phyloP scores from a whole-genome alignment of 2,797 vertebrate species.

The Craterocephalus amniculus region DNA sequence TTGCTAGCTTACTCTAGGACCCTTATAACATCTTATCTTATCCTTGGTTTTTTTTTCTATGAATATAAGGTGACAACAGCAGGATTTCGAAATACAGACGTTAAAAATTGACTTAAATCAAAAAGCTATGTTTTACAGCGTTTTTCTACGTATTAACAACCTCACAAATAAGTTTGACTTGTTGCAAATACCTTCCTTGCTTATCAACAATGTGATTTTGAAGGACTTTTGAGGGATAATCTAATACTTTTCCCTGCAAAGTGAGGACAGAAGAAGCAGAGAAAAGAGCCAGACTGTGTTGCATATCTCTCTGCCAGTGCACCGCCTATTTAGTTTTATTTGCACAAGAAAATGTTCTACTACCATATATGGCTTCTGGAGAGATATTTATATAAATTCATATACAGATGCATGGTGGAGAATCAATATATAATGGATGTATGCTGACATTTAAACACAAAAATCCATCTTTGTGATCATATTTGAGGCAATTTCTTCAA shows the following conservation, averaged over 20 bases:
- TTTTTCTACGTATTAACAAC: neutral
- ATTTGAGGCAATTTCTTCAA: neutral
- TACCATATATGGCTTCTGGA: constrained; percentile 48
- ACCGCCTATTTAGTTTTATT: constrained; percentile 37
- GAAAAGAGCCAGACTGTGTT: neutral
- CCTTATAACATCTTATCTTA: neutral
- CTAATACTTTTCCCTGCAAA: constrained; percentile 13
- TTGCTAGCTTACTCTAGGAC: neutral
- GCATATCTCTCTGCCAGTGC: constrained; percentile 33
- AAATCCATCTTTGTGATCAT: neutral
- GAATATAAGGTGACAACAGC: neutral
- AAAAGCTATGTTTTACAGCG: neutral
- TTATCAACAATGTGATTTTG: neutral
- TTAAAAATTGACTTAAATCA: neutral
- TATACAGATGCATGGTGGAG: neutral
- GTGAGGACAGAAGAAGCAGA: neutral
- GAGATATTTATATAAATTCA: neutral
- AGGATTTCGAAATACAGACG: neutral
- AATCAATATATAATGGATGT: neutral
- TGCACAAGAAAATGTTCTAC: constrained; percentile 61
- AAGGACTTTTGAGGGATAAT: neutral
- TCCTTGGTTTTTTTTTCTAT: neutral
- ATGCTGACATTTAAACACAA: neutral
- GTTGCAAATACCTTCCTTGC: neutral
- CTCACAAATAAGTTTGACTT: neutral